Evolutionary conservation across 2,113 vertebrate genomes (phyloP).

Genomic region (Takifugu bimaculatus): DNA sequence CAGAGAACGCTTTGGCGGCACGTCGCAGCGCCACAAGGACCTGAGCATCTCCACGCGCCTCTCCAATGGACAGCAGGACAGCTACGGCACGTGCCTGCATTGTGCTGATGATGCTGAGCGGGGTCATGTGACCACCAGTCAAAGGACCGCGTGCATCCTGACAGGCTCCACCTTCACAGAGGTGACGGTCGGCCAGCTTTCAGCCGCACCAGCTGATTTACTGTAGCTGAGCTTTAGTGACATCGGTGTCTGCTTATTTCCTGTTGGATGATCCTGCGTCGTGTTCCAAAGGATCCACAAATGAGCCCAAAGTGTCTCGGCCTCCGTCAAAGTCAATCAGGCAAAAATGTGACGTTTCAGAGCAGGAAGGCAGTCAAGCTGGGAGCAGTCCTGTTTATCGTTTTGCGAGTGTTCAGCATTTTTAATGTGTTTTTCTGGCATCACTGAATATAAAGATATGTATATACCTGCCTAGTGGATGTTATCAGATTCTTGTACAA

Average conservation of each 20-base stretch:
- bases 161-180: slow-evolving; percentile 56
- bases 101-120: slow-evolving; percentile 27
- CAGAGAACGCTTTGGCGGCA: slow-evolving; percentile 17
- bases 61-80: slow-evolving; percentile 67
- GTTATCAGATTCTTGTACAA: slow-evolving; percentile 10
- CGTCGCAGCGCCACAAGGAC: slow-evolving; percentile 49
- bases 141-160: slow-evolving; percentile 62
- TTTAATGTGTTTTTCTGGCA: slow-evolving; percentile 8
- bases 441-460: slow-evolving; percentile 8
- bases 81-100: slow-evolving; percentile 51
- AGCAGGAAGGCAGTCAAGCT: background rate
- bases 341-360: slow-evolving; percentile 13
- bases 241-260: slow-evolving; percentile 6
- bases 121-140: slow-evolving; percentile 35
- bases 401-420: background rate
- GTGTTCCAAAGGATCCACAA: slow-evolving; percentile 10
- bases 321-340: slow-evolving; percentile 22
- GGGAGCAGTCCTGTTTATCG: too few relatives aligned
- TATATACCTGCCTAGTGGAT: slow-evolving; percentile 2
- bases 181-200: slow-evolving; percentile 62
- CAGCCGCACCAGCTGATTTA: slow-evolving; percentile 55
- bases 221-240: slow-evolving; percentile 39
- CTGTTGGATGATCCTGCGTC: slow-evolving; percentile 14
- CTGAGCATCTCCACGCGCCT: slow-evolving; percentile 42
- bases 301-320: slow-evolving; percentile 1